phyloP scores from a whole-genome alignment of 2,888 invertebrate species.

The Sarcophaga carnaria region DNA sequence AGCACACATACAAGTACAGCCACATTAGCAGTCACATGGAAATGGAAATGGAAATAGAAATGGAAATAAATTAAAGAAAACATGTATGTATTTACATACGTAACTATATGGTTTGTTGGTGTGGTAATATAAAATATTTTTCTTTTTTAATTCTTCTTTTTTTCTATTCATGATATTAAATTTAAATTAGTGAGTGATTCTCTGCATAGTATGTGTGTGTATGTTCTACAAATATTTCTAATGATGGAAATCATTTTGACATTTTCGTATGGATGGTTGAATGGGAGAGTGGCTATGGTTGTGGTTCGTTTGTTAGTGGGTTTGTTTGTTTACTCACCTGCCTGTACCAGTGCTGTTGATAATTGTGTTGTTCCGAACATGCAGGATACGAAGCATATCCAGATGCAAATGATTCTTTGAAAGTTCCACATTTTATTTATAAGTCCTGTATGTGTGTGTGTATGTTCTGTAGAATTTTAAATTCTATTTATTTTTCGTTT shows the following conservation, averaged over 20 bases:
- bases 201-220: neutral
- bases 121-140: no score
- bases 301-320: neutral
- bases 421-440: conserved; percentile 70
- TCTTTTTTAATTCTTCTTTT: neutral
- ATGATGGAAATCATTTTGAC: neutral
- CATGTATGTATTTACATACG: neutral
- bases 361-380: conserved; percentile 70
- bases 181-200: no score
- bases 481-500: neutral
- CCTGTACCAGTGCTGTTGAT: conserved; percentile 63
- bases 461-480: conserved; percentile 3
- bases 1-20: neutral
- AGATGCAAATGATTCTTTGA: conserved; percentile 71
- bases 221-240: no score
- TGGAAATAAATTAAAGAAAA: neutral
- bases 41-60: neutral
- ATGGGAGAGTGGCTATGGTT: neutral
- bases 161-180: no score
- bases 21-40: no score
- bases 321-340: conserved; percentile 63
- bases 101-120: no score
- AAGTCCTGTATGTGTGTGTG: conserved; percentile 7
- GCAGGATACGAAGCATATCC: conserved; percentile 71
- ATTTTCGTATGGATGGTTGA: neutral